A percentile compares a stretch with the other conserved stretches of the same genome.
phyloP scores from a whole-genome alignment of 2,888 invertebrate genomes.

The Leucozona laternaria region DNA sequence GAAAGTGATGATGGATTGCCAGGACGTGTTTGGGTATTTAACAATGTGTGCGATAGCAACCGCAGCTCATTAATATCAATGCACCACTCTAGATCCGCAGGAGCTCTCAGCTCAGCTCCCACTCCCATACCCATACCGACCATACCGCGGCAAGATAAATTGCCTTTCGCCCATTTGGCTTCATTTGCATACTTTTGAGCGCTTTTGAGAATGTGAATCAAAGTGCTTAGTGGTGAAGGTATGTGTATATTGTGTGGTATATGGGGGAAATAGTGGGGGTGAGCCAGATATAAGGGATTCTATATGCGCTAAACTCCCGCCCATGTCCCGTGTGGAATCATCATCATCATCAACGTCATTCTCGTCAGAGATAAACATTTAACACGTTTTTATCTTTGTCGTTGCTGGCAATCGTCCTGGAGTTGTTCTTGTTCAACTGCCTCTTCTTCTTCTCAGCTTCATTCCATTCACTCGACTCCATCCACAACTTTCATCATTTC shows the following conservation, averaged over 20 bases:
- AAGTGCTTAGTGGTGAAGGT: constrained; percentile 26
- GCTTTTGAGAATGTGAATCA: constrained; percentile 52
- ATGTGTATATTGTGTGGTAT: background rate
- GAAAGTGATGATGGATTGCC: constrained; percentile 72
- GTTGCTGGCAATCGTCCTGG: constrained; percentile 25
- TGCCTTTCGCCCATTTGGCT: constrained; percentile 71
- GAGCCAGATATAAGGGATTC: constrained; percentile 9
- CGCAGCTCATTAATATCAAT: constrained; percentile 74
- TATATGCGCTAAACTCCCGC: constrained; percentile 14
- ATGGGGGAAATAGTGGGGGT: background rate
- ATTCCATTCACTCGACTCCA: constrained; percentile 12
- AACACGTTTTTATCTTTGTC: constrained; percentile 80
- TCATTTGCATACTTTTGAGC: constrained; percentile 73
- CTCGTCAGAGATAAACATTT: constrained; percentile 81
- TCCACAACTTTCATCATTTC: constrained; percentile 38
- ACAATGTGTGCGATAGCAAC: constrained; percentile 73
- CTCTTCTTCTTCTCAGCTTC: background rate
- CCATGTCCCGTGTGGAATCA: constrained; percentile 21
- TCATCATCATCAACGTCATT: constrained; percentile 73
- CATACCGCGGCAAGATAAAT: constrained; percentile 54
- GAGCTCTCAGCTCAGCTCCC: too few species aligned
- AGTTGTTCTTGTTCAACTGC: background rate
- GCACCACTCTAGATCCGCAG: constrained; percentile 59
- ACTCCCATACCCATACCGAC: too few species aligned
- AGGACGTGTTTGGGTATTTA: constrained; percentile 73